Conservation (phyloP, 2,113 vertebrate species). For the Megatriorchis doriae region DNA sequence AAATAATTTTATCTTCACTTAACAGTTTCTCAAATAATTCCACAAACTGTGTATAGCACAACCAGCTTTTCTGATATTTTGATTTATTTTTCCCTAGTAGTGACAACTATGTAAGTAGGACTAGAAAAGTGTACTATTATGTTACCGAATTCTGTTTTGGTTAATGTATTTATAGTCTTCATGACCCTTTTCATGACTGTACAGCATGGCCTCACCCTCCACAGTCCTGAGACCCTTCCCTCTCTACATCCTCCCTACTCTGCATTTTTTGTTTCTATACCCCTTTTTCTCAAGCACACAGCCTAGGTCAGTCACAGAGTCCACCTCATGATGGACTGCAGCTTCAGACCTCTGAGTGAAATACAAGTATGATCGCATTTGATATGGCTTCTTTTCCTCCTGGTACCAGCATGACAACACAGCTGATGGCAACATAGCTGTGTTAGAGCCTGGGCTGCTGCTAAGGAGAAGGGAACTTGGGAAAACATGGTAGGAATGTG, state of each 20-base stretch:
- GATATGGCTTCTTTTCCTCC: background rate
- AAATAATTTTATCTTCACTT: background rate
- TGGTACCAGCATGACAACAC: background rate
- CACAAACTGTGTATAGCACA: background rate
- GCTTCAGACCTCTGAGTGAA: background rate
- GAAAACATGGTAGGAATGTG: background rate
- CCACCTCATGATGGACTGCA: background rate
- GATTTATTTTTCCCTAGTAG: background rate
- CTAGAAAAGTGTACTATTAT: background rate
- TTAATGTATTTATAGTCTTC: conserved; percentile 26
- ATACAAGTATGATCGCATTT: conserved; percentile 8
- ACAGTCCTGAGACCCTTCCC: background rate
- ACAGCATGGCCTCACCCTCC: background rate
- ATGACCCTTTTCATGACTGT: background rate
- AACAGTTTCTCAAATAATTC: background rate
- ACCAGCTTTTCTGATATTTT: background rate
- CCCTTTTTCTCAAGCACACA: background rate
- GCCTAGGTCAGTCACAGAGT: background rate
- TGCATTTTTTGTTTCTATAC: conserved; percentile 4
- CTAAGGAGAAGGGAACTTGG: background rate
- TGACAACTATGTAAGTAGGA: background rate
- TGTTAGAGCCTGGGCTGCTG: background rate
- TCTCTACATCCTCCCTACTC: background rate
- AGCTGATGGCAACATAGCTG: background rate
- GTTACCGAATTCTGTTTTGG: conserved; percentile 8